Evolutionary conservation across 2,797 vertebrate genomes (phyloP), one percentile per base, ranked within the genome.

Genomic region (Tragelaphus eurycerus): DNA sequence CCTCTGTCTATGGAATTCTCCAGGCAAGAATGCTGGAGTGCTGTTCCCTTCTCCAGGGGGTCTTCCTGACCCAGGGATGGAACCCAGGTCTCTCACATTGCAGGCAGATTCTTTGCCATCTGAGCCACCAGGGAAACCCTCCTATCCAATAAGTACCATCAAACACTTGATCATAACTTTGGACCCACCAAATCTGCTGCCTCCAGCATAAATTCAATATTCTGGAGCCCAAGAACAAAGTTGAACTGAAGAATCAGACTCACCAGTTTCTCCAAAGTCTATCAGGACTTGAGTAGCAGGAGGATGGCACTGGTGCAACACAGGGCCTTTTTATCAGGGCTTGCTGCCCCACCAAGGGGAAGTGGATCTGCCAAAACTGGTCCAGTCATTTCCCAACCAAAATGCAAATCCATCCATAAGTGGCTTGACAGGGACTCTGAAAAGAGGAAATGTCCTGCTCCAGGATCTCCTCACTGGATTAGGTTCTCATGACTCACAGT

Each of bases 321-420:
- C 8, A 54, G 16, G 14, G 0, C 11, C 48, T 78, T 4, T 97
- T 97, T 97, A 96, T 94, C 92, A 74, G 29, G 21, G 17, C 71
- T n/a, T 78, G 6, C 11, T 55, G 31, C 85, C 88, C 94, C 76
- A 59, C 87, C 91, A 55, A 90, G 14, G 11, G 48, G 27, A 96
- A 91, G 27, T 8, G 9, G 50, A 55, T 1, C 2, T 89, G 29
- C 29, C 62, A 46, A 55, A 21, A 34, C 16, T 54, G 60, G 43
- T 25, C 67, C 57, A 3, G 81, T 48, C 25, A 74, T 85, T 93
- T 96, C 86, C 88, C 60, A 93, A 76, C 23, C 48, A 52, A 92
- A 93, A 96, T 94, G 96, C 92, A 97, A 97, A 95, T 97, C 11
- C 23, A 79, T 48, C 34, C 78, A 25, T 15, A 87, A 38, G 7